Base-by-base conservation (phyloP, 2,888 invertebrate genomes). In the Pelosia muscerda region DNA sequence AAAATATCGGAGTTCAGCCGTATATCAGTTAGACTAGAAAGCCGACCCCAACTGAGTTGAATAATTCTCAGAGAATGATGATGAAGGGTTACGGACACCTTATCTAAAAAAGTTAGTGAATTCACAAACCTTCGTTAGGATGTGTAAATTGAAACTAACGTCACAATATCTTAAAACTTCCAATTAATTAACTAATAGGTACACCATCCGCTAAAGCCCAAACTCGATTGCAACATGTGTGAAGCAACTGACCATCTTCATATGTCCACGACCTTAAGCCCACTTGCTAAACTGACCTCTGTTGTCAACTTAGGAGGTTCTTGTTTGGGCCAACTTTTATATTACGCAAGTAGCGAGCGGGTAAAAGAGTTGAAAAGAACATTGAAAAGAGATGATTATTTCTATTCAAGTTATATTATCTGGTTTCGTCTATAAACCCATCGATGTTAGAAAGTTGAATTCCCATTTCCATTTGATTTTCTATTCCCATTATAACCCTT, bases 201-300 rank as follows among this genome's bases (percentile, higher is more conserved):
- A 63, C 66, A 56, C 34, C 28, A 66, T 69, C 56, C 53, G 63
- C 54, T 67, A 62, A 42, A 57, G 59, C 22, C 31, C 22, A 60
- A 22, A 70, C 34, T 60, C 19, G 10, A 65, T 80, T 76, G 68
- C 74, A 66, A 63, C 69, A 74, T 22, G 34, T 22, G 64, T 79
- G 69, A 61, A 25, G 74, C 58, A 79, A 76, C 56, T 73, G 63
- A 28, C 66, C 71, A 74, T 78, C 69, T 74, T 71, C 60, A 53
- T 65, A 66, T 26, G 57, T 58, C 59, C 53, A 42, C 63, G 70
- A 68, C 78, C 79, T 78, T 71, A 69, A 19, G 70, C 49, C 31
- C 54, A 69, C 69, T 73, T 74, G 72, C 65, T 65, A 65, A 74
- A 70, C 5, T 69, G 69, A 73, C 79, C 78, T 79, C 68, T 61